Base-by-base conservation (phyloP, 2,113 vertebrate species). In the Pandion haliaetus region DNA sequence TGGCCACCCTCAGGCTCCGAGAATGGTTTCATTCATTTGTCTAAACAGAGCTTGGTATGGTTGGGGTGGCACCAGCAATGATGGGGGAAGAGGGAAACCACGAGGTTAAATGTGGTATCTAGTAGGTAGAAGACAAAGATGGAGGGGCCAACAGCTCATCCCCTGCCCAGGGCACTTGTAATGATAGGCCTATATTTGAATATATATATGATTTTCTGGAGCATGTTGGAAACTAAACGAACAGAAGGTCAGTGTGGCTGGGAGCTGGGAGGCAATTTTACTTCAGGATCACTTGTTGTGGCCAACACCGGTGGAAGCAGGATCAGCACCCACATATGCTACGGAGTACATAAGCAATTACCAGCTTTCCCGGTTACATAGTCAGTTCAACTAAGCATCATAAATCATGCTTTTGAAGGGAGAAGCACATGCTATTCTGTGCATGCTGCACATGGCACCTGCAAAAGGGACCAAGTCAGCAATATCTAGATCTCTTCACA, bases 301-400 rank as follows among this genome's bases (percentile, higher is more conserved):
- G 6, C 4, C 38, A 89, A 12, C 14, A 31, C 5, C 1, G 0
- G 3, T 9, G 25, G 6, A 17, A 78, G 6, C 8, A 62, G 82
- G 34, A 40, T 59, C 34, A 57, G 24, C 3, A 1, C 15, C 26
- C 19, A 24, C 8, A 2, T 14, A 16, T 12, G 9, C 11, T 49
- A 10, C 29, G 29, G 29, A 40, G 17, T 13, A 44, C 32, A 11
- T 17, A 73, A 8, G 42, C 24, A 54, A 14, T 40, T 23, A 36
- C 3, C 45, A 58, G 16, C 21, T 78, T 65, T 82, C 45, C 40
- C 10, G 1, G 17, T 47, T 24, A 34, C 10, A 38, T 7, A 57
- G 26, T 3, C 49, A 42, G 42, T 19, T 40, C 25, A 86, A 13
- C 32, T 4, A 8, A 65, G 7, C 9, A 5, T 17, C 66, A 42